Base-by-base conservation (phyloP, 35 echinoderm and acorn worm species). In the Patiria miniata region DNA sequence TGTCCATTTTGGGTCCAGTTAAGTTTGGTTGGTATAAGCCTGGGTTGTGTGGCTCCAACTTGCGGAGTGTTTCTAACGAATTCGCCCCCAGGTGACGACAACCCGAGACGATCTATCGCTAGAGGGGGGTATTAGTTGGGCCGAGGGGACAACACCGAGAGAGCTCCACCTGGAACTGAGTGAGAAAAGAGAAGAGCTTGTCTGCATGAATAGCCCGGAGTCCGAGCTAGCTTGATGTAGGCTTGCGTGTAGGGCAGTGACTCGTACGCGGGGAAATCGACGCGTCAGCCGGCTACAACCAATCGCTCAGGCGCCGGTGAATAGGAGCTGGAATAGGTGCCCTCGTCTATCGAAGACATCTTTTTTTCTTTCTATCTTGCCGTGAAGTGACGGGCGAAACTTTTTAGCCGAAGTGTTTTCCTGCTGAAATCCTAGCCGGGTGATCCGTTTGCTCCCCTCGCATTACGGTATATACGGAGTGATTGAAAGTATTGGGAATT, bases 41-140 rank as follows among this genome's bases (percentile, higher is more conserved):
- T 47, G 42, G 4, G 42, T 47, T 47, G 12, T 4, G 4, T 47
- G 4, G 65, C 14, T 73, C 14, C 23, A 73, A 73, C 65, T 30
- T 34, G 65, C 26, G 26, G 26, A 36, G 65, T 73, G 29, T 73
- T 73, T 34, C 21, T 73, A 34, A 73, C 65, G 26, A 73, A 73
- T 36, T 32, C 22, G 65, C 65, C 65, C 15, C 26, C 23, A 30
- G 65, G 26, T 73, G 26, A 34, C 8, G 14, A 73, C 65, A 73
- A 73, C 65, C 65, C 65, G 65, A 73, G 65, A 73, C 21, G 65
- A 10, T 73, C 23, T 73, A 73, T 73, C 21, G 65, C 65, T 73
- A 73, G 65, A 73, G 65, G 65, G 65, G 65, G 65, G 65, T 73
- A 73, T 73, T 73, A 73, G 26, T 73, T 73, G 34, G 65, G 65